These are phyloP conservation scores for Bombus difficillimus DNA, from an alignment of 1,140 invertebrate genomes.

Conservation along the genomic window DNA sequence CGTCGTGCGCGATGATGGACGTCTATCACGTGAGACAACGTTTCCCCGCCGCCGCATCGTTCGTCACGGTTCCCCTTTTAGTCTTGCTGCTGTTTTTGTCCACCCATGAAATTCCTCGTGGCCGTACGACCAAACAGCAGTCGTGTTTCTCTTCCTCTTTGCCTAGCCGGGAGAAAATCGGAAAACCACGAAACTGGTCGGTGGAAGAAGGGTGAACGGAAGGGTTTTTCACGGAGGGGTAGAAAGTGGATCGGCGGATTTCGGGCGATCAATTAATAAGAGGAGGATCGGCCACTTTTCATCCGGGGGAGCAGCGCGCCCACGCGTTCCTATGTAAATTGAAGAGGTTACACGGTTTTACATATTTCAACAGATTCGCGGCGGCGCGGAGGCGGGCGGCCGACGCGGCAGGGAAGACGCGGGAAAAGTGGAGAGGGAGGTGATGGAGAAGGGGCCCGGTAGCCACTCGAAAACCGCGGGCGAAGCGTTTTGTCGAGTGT, in stretches of 20 bases:
- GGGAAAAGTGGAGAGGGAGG: slow-evolving; percentile 27
- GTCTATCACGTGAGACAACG: slow-evolving; percentile 72
- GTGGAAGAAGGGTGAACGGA: neutral
- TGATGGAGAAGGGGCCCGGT: slow-evolving; percentile 46
- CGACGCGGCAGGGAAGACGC: slow-evolving; percentile 15
- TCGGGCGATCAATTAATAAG: slow-evolving; percentile 65
- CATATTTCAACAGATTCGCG: slow-evolving; percentile 81
- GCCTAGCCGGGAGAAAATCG: neutral
- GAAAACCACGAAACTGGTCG: neutral
- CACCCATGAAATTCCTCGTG: neutral
- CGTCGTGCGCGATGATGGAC: slow-evolving; percentile 68
- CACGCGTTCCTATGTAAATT: slow-evolving; percentile 79
- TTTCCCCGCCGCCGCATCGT: neutral
- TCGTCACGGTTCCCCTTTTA: neutral
- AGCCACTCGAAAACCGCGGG: slow-evolving; percentile 81
- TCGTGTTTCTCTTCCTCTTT: neutral
- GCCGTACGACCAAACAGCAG: neutral
- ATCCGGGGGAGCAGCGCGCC: slow-evolving; percentile 53
- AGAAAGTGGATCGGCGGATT: slow-evolving; percentile 53
- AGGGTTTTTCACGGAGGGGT: slow-evolving; percentile 16
- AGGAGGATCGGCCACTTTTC: slow-evolving; percentile 75
- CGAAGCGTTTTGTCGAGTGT: slow-evolving; percentile 81
- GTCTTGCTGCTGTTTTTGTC: slow-evolving; percentile 5
- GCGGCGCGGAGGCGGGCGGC: slow-evolving; percentile 40
- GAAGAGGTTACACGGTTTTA: slow-evolving; percentile 82